These are phyloP conservation scores for Acrocephalus scirpaceus DNA, from an alignment of 2,797 vertebrate species.

Conservation along the genomic window DNA sequence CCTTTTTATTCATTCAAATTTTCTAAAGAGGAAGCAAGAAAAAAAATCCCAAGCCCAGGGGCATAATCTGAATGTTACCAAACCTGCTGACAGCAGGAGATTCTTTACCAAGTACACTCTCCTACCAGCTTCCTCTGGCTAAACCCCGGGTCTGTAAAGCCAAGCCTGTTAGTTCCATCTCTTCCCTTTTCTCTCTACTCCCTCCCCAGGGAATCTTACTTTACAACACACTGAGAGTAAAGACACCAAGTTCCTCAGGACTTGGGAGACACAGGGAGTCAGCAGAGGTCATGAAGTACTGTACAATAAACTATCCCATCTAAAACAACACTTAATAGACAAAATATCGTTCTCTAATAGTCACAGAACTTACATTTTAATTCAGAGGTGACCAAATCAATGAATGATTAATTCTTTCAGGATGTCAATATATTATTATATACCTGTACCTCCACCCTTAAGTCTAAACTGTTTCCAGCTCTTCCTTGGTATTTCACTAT, in stretches of 20 bases:
- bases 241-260: background rate
- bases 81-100: conserved; percentile 5
- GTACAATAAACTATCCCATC: background rate
- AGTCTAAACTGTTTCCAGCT: background rate
- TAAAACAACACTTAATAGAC: background rate
- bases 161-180: background rate
- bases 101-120: background rate
- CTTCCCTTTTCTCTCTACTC: background rate
- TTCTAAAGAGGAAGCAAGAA: conserved; percentile 41
- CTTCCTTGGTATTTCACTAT: background rate
- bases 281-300: background rate
- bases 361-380: background rate
- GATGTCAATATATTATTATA: background rate
- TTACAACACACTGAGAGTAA: background rate
- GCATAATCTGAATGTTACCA: conserved; percentile 2
- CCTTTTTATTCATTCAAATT: conserved; percentile 54
- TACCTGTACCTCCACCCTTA: background rate
- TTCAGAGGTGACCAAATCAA: background rate
- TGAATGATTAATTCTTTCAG: background rate
- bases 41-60: conserved; percentile 43
- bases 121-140: background rate
- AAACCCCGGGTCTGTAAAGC: background rate
- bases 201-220: background rate
- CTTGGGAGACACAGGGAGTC: background rate
- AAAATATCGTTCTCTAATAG: background rate